Base-by-base conservation (phyloP, 2,797 vertebrate species). In the Xiphophorus birchmanni region DNA sequence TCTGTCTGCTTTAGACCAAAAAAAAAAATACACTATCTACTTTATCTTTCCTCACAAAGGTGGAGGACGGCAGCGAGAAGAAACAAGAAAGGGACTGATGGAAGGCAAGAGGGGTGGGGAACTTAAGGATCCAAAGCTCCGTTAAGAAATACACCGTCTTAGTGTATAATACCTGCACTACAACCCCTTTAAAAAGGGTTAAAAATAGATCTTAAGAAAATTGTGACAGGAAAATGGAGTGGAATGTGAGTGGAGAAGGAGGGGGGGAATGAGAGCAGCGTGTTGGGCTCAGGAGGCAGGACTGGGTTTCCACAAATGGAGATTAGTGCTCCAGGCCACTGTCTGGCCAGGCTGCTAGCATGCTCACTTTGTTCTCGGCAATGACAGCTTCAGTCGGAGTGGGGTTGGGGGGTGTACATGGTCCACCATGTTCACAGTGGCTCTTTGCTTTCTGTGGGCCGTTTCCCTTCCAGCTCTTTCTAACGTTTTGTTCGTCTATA, bases 1-100 rank as follows among this genome's bases (percentile, higher is more conserved):
- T 95, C 95, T 96, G 95, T 92, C 92, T 88, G 83, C 82, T 85
- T 90, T 87, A 87, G 87, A 85, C 81, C 90, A 90, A 72, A 52
- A 50, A 60, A 32, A 11, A 58, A 54, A 56, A 93, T 91, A 93
- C 86, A 91, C 81, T 73, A 85, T 87, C 88, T 85, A 90, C 85
- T 89, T 82, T 84, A 86, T 90, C 88, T 84, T 84, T 83, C 80
- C 79, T 52, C 84, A 82, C 58, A 81, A 85, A 87, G 82, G 83
- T 84, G 88, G 84, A 74, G 82, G 63, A 58, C 7, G 47, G 71
- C 42, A 71, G 52, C 84, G 37, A 37, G 63, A 40, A 79, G 26
- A 73, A 72, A 32, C 23, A 23, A 48, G 47, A 73, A 15, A 42
- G 75, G 35, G 26, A 5, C 77, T 37, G 77, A 77, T 32, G 26